Conservation (phyloP, 2,888 invertebrate species). For the Chelonus formosanus region DNA sequence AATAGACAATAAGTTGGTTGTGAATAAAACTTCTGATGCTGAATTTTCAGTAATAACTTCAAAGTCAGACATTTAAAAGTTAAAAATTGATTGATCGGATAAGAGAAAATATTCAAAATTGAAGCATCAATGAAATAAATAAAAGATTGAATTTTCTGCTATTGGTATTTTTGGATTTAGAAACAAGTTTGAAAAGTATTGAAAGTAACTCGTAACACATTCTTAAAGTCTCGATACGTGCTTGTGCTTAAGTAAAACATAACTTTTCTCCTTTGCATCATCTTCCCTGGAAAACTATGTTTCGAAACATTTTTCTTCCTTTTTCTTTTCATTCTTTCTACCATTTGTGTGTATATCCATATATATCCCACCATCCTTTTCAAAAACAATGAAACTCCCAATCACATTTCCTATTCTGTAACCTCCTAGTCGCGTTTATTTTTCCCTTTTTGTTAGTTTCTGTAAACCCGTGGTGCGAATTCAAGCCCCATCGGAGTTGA, state of each 20-base stretch:
- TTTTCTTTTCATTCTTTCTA: conserved; percentile 56
- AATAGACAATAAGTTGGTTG: too few relatives aligned
- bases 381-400: conserved; percentile 57
- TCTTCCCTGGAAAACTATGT: conserved; percentile 40
- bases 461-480: neutral
- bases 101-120: neutral
- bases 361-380: conserved; percentile 29
- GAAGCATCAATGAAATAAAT: neutral
- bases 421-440: conserved; percentile 38
- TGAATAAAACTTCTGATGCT: too few relatives aligned
- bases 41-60: too few relatives aligned
- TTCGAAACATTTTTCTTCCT: conserved; percentile 57
- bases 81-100: neutral
- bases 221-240: conserved; percentile 31
- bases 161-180: neutral
- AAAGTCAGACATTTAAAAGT: too few relatives aligned
- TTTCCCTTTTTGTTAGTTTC: conserved; percentile 33
- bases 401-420: conserved; percentile 58
- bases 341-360: conserved; percentile 30
- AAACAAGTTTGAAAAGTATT: conserved; percentile 15
- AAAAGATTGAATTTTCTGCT: neutral
- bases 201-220: conserved; percentile 12
- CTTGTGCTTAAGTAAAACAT: conserved; percentile 57
- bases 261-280: conserved; percentile 50
- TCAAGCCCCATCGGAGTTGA: conserved; percentile 33